phyloP scores from a whole-genome alignment of 2,797 vertebrate species.

The Danionella dracula region DNA sequence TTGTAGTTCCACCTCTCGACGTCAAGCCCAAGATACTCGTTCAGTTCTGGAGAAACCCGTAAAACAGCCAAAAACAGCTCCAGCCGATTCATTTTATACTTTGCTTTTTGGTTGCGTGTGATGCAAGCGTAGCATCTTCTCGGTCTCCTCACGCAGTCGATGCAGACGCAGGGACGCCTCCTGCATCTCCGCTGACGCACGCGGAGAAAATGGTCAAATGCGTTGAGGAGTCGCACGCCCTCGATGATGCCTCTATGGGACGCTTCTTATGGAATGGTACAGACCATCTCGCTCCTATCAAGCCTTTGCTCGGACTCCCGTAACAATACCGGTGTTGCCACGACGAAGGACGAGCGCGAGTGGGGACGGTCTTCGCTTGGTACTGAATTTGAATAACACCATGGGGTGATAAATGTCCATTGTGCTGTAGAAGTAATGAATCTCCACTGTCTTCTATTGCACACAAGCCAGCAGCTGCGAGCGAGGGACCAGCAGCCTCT shows the following conservation, averaged over 20 bases:
- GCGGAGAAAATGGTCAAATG: slow-evolving; percentile 53
- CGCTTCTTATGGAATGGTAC: slow-evolving; percentile 67
- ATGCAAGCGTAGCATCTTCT: neutral
- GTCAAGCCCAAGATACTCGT: slow-evolving; percentile 31
- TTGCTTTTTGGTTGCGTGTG: neutral
- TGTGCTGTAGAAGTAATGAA: slow-evolving; percentile 99
- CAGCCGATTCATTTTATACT: neutral
- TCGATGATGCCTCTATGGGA: slow-evolving; percentile 54
- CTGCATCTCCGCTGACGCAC: slow-evolving; percentile 51
- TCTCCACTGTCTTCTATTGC: slow-evolving; percentile 92
- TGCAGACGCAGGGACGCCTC: slow-evolving; percentile 42
- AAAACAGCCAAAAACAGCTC: slow-evolving; percentile 28
- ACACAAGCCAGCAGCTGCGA: slow-evolving; percentile 86
- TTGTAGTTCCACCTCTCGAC: slow-evolving; percentile 53
- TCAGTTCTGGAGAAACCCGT: slow-evolving; percentile 21
- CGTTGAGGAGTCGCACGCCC: slow-evolving; percentile 44
- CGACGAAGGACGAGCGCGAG: slow-evolving; percentile 76
- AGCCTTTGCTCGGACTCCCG: slow-evolving; percentile 79
- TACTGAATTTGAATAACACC: slow-evolving; percentile 99
- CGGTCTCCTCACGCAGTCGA: neutral
- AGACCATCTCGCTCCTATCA: slow-evolving; percentile 69
- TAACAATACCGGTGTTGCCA: slow-evolving; percentile 86
- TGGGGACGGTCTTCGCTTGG: slow-evolving; percentile 95
- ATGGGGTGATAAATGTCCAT: slow-evolving; percentile 99
- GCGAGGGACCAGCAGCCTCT: slow-evolving; percentile 90